Evolutionary conservation across 1,140 invertebrate genomes (phyloP), one percentile per base, ranked within the genome.

Genomic region (Mizuhopecten yessoensis): DNA sequence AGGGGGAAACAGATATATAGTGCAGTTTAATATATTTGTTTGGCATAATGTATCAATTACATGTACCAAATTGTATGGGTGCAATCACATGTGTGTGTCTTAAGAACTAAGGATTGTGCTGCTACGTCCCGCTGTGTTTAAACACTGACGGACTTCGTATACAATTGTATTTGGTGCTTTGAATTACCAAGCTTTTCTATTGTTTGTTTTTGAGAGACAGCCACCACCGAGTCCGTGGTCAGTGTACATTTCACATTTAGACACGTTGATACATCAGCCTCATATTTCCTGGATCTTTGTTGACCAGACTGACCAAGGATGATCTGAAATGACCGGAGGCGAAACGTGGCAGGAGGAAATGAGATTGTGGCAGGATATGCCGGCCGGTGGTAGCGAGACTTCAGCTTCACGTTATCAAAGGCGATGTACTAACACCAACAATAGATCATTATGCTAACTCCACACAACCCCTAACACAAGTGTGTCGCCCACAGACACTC

Each of bases 361-460:
- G 57, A 75, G n/a, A 17, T 75, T 75, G n/a, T n/a, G 57, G 29
- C 57, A 75, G 57, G n/a, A 75, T 75, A 75, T 57, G 20, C 45
- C 23, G 45, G 17, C 17, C 42, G 42, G 42, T 20, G 1, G 42
- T 20, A 45, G 57, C n/a, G n/a, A n/a, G n/a, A n/a, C n/a, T n/a
- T n/a, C n/a, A 75, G 29, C 5, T 29, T n/a, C 57, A 11, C 57
- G 2, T 9, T 13, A 1, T 13, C 17, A 45, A 45, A 45, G 17
- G 42, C 42, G 9, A 13, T 17, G 17, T 45, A 13, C 9, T 39
- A 39, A 39, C 36, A 13, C 36, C 36, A 39, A 39, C 5, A 39
- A 39, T 7, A 13, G 36, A 39, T 39, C 13, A 13, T 39, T 7
- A 7, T 39, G 36, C 36, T 5, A 39, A 39, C 36, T 7, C 36